Base-by-base conservation (phyloP, 2,797 vertebrate genomes). In the Carcharodon carcharias region DNA sequence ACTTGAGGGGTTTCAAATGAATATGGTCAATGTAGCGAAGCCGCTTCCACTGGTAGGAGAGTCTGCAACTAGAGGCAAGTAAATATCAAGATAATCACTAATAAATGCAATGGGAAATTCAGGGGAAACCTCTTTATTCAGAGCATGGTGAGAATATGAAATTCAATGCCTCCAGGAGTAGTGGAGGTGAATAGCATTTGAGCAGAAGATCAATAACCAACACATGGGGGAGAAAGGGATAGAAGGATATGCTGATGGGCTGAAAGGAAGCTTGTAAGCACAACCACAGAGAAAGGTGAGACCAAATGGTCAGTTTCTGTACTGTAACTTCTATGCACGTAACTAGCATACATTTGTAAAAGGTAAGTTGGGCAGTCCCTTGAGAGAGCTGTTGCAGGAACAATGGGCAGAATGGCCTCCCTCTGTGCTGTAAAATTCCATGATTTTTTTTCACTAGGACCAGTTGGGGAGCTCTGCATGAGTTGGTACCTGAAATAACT, bases 401-500 rank as follows among this genome's bases (percentile, higher is more conserved):
- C 21, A 93, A 63, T 8, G 61, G 28, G 7, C 35, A 35, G 28
- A 61, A 61, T 61, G 11, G 26, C 26, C 26, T 56, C 58, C 7
- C 40, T 45, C 9, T 7, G 35, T 26, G 8, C 8, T 65, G 61
- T 40, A 93, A 65, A 7, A 1, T 23, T 45, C 91, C 21, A 40
- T 63, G 31, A 14, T 35, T 63, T 92, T 92, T 26, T 67, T 67
- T 35, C 71, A 92, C 35, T 58, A 40, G 96, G 9, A n/a, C 3
- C 16, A 21, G 21, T 65, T 16, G 21, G 16, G 12, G 67, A 77
- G 94, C 21, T 95, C 45, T 35, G 69, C 40, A 56, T 56, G 0
- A 0, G 14, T 96, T 96, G 56, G 31, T 96, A 98, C 98, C 97
- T 98, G 97, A 54, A 97, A 97, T 21, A 97, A 96, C 1, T 98